A percentile compares a stretch with the other conserved stretches of the same genome.
Conservation (phyloP, 64 coral and sea anemone genomes). For the Stichodactyla helianthus region DNA sequence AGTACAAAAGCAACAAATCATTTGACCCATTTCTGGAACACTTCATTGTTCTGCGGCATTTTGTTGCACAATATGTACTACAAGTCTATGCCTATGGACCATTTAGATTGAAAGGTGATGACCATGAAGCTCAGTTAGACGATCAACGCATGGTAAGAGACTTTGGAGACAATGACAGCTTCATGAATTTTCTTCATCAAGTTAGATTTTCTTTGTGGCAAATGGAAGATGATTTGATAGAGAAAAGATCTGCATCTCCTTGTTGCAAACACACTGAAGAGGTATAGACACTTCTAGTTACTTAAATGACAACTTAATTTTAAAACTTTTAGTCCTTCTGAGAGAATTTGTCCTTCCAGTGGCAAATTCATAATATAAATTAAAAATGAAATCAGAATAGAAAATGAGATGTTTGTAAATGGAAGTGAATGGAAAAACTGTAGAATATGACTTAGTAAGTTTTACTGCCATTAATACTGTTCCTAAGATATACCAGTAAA, state of each 20-base stretch:
- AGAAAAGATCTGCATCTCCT: conserved; percentile 16
- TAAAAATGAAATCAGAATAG: too few species aligned
- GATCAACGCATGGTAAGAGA: conserved; percentile 48
- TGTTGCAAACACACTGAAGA: conserved; percentile 28
- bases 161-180: conserved; percentile 39
- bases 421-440: too few species aligned
- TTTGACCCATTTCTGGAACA: conserved; percentile 48
- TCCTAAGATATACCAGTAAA: too few species aligned
- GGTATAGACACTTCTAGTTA: background rate
- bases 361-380: too few species aligned
- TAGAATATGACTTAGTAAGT: too few species aligned
- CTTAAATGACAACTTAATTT: too few species aligned
- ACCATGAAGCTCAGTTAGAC: conserved; percentile 18
- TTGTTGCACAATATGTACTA: conserved; percentile 59
- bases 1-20: background rate
- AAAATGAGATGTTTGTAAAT: too few species aligned
- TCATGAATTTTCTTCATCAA: conserved; percentile 51
- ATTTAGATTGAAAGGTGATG: conserved; percentile 9
- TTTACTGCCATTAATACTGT: too few species aligned
- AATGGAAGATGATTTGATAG: conserved; percentile 66
- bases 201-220: conserved; percentile 58
- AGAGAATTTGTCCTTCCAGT: too few species aligned
- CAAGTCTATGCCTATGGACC: conserved; percentile 55
- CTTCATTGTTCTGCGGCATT: conserved; percentile 50
- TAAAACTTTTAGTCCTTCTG: too few species aligned